Base-by-base conservation (phyloP, 1,140 invertebrate species). In the Leptestheria dahalacensis region DNA sequence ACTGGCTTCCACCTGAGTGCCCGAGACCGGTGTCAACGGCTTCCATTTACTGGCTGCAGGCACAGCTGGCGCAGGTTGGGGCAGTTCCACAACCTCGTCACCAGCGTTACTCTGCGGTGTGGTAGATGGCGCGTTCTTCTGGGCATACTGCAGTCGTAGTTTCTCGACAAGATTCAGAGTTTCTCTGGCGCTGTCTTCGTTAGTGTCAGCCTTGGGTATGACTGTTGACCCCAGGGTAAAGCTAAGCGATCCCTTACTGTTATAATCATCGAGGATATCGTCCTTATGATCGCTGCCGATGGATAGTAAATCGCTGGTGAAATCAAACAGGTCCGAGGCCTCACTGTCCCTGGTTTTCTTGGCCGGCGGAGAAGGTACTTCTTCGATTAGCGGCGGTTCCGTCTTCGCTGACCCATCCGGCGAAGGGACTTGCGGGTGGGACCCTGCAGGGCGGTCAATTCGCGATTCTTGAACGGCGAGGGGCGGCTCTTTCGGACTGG, bases 151-250 rank as follows among this genome's bases (percentile, higher is more conserved):
- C 74, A 85, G 78, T 56, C 85, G 72, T 15, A 88, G 70, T 69
- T 87, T 85, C 63, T 87, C 84, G 9, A 89, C 84, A 18, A 89
- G 70, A 72, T 86, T 82, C 25, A 85, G 69, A 1, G 86, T 88
- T 72, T 86, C 86, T 48, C 82, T 72, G 0, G 83, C 83, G 65
- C 76, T 82, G 60, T 83, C 81, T 62, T 83, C 85, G 69, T 86
- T 86, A n/a, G 82, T 80, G 67, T 86, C 84, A 65, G 86, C 83
- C 66, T 84, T 83, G 63, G 84, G 82, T 60, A 83, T 75, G 51
- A 83, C 74, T n/a, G 77, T 75, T 48, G 64, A 73, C 49, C 75
- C 75, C 62, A 82, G 81, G n/a, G 80, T 79, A 62, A 84, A 82
- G 1, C 79, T 73, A 20, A 85, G 73, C 1, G 82, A 78, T 1